Base-by-base conservation (phyloP, 2,113 vertebrate species). In the Rhinolophus sinicus region DNA sequence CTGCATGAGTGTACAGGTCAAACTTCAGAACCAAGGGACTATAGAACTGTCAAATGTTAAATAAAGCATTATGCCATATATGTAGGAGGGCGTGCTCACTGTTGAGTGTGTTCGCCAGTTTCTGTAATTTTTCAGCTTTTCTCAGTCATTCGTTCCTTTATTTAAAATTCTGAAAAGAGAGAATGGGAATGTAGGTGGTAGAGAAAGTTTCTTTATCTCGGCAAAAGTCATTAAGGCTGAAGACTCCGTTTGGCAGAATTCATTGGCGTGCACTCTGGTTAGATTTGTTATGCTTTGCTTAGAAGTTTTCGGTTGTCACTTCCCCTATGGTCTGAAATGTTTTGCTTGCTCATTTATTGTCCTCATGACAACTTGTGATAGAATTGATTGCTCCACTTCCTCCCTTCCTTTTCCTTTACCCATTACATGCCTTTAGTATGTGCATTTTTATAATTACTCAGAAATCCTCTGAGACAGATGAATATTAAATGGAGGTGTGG, bases 161-260 rank as follows among this genome's bases (percentile, higher is more conserved):
- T 93, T 40, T 80, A 94, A 93, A 88, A 38, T 85, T 95, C 35
- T 91, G 72, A n/a, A 96, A 50, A 85, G 58, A 67, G 40, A 69
- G 10, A 16, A 28, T 18, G 18, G 50, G 15, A 73, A 60, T 90
- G 7, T 50, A 80, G 76, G 54, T 92, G 14, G 44, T 92, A 85
- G 50, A 44, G 62, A 21, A 78, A 65, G 2, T 56, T 87, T 91
- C 58, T 82, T 54, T 78, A 90, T 35, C 44, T 76, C 9, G 28
- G 33, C 18, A 54, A 77, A 88, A 52, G 8, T n/a, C 10, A 14
- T n/a, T 50, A 69, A 40, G 65, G n/a, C 80, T 28, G 33, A 86
- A 86, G 54, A 52, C 10, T 35, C 50, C 83, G 18, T 65, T 78
- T 67, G 67, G n/a, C 70, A 90, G 40, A 67, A 44, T 92, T 81